Base-by-base conservation (phyloP, 1,140 invertebrate genomes). In the Whitmania pigra region DNA sequence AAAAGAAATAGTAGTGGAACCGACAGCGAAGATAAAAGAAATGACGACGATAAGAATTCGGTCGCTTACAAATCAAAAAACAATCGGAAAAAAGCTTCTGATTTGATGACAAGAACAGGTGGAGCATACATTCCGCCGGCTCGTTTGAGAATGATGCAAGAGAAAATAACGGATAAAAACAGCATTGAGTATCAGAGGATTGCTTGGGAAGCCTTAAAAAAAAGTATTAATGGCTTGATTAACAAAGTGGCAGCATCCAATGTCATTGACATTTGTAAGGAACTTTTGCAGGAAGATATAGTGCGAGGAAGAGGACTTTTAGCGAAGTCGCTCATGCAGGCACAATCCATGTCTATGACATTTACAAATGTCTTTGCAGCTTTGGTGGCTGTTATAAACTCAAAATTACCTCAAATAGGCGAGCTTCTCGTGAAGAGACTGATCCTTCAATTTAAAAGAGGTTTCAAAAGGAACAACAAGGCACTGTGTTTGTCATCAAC, bases 331-430 rank as follows among this genome's bases (percentile, higher is more conserved):
- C 89, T 99, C 0, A 94, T 99, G 76, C 92, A 96, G 80, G 95
- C 96, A 0, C 97, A 99, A 84, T 88, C 92, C 0, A 90, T 93
- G 0, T 99, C 96, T 0, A 92, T 93, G 20, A 97, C 93, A 0
- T 99, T 98, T 78, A 98, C 96, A 0, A 89, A 97, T 79, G 94
- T 99, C 0, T 99, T 97, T 83, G 92, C 95, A n/a, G 93, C 93
- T 11, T 80, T 99, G 2, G 89, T 94, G 9, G 86, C 94, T 36
- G 89, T 98, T 22, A 90, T 99, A 18, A 99, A 99, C 82, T 93
- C 93, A 0, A 97, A 95, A 80, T 99, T 99, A 82, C 95, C 96
- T 0, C 92, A 95, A 80, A 95, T 97, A 77, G 96, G 96, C 6
- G 93, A 98, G 83, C 83, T 99, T 36, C 81, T 99, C 55, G 79